Base-by-base conservation (phyloP, 1,140 invertebrate genomes). In the Macrocentrus cingulum region DNA sequence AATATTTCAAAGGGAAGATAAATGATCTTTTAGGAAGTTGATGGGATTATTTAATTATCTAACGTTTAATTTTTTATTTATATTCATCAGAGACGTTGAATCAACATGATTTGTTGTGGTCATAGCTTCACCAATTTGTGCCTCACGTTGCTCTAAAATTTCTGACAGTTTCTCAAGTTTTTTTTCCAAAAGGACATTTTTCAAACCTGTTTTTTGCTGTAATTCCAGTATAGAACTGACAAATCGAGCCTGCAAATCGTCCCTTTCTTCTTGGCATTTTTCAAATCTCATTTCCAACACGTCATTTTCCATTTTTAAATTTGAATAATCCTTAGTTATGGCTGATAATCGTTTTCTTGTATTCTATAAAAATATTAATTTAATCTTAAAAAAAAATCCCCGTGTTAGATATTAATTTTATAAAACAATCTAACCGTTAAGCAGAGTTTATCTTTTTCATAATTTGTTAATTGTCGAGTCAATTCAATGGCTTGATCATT, bases 211-310 rank as follows among this genome's bases (percentile, higher is more conserved):
- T 72, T 91, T 91, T 70, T 94, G 90, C 75, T 94, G 91, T 2
- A 94, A 83, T 70, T 94, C 91, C 16, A 92, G 77, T 55, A 95
- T 87, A 1, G 91, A 89, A 53, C 87, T 85, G 9, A 90, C 84
- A 74, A 95, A 95, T 74, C 87, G 85, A 5, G 83, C 76, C 68
- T 92, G 89, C 15, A 95, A 70, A 44, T 90, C 87, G 67, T 94
- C 88, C 29, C 91, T 83, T 73, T 95, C 92, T 8, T 76, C 77
- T 59, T 88, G 80, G n/a, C 87, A 80, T 84, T 90, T 86, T 66
- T 90, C 88, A 73, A 91, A 92, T 63, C 90, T 82, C 45, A 92
- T 79, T 72, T 91, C 85, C 1, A 93, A 70, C 0, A 92, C 88
- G 73, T 88, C 86, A 63, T 87, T 88, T 66, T 88, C 86, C 87